These are phyloP conservation scores for Bombus picipes DNA, from an alignment of 1,140 invertebrate genomes.

Conservation along the genomic window DNA sequence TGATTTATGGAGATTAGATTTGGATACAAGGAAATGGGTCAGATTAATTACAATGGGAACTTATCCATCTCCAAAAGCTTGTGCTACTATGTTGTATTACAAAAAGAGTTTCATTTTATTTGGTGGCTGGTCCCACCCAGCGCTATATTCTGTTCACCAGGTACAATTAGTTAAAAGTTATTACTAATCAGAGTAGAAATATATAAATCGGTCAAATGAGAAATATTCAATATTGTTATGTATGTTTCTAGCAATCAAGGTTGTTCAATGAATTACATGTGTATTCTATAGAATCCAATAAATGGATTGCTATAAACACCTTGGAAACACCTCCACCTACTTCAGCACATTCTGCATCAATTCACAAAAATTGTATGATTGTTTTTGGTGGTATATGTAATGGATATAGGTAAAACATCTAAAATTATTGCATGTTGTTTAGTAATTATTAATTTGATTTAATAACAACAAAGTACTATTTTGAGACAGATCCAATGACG, in stretches of 20 bases:
- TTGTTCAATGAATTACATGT: slow-evolving; percentile 97
- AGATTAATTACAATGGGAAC: slow-evolving; percentile 91
- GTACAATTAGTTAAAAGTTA: slow-evolving; percentile 74
- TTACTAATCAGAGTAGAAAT: background rate
- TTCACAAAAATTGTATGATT: slow-evolving; percentile 94
- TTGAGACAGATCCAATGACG: slow-evolving; percentile 89
- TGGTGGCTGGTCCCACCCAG: slow-evolving; percentile 98
- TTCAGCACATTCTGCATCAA: slow-evolving; percentile 96
- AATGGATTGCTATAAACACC: slow-evolving; percentile 90
- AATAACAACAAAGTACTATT: slow-evolving; percentile 44
- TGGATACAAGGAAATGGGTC: slow-evolving; percentile 92
- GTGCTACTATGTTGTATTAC: slow-evolving; percentile 94
- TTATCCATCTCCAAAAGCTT: slow-evolving; percentile 98
- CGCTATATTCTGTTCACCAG: slow-evolving; percentile 94
- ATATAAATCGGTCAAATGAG: background rate
- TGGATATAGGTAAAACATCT: slow-evolving; percentile 70
- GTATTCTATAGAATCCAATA: slow-evolving; percentile 92
- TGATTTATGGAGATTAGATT: slow-evolving; percentile 97
- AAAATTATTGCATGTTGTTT: background rate
- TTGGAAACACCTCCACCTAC: slow-evolving; percentile 88
- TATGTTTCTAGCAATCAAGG: slow-evolving; percentile 85
- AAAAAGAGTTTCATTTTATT: slow-evolving; percentile 93
- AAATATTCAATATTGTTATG: background rate
- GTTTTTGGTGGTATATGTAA: slow-evolving; percentile 91
- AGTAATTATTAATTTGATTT: slow-evolving; percentile 1